These are phyloP conservation scores for Apostichopus californicus DNA, from an alignment of 35 echinoderm and acorn worm genomes.

Conservation along the genomic window DNA sequence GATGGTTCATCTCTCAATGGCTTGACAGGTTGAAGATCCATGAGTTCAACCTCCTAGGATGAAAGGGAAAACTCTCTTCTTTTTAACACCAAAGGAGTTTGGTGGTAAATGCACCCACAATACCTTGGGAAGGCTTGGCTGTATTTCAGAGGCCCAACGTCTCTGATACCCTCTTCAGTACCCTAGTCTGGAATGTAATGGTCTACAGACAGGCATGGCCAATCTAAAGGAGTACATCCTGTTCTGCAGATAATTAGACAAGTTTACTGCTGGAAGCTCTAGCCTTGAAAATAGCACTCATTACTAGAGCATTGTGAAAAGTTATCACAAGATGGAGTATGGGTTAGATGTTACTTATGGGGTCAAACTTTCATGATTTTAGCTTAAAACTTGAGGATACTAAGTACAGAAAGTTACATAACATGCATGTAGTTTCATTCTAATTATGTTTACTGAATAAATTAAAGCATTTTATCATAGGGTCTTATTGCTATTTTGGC, in stretches of 20 bases:
- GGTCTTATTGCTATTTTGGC: too few species aligned
- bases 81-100: slow-evolving; percentile 43
- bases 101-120: slow-evolving; percentile 4
- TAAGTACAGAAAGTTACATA: too few species aligned
- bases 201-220: slow-evolving; percentile 14
- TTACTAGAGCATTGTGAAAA: too few species aligned
- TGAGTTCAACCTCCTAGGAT: slow-evolving; percentile 39
- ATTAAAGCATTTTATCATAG: too few species aligned
- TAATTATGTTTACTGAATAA: too few species aligned
- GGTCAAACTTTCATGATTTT: too few species aligned
- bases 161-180: slow-evolving; percentile 29
- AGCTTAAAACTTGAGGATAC: too few species aligned
- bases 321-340: too few species aligned
- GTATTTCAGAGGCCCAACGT: not conserved
- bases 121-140: slow-evolving; percentile 33
- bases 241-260: not conserved
- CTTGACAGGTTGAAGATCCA: slow-evolving; percentile 47
- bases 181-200: slow-evolving; percentile 34
- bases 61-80: slow-evolving; percentile 39
- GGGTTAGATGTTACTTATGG: too few species aligned
- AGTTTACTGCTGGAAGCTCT: too few species aligned
- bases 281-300: too few species aligned
- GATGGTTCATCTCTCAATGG: slow-evolving; percentile 42
- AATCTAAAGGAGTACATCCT: not conserved
- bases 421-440: too few species aligned